Evolutionary conservation across 2,888 invertebrate species (phyloP).

Genomic region (Hyposoter didymator): DNA sequence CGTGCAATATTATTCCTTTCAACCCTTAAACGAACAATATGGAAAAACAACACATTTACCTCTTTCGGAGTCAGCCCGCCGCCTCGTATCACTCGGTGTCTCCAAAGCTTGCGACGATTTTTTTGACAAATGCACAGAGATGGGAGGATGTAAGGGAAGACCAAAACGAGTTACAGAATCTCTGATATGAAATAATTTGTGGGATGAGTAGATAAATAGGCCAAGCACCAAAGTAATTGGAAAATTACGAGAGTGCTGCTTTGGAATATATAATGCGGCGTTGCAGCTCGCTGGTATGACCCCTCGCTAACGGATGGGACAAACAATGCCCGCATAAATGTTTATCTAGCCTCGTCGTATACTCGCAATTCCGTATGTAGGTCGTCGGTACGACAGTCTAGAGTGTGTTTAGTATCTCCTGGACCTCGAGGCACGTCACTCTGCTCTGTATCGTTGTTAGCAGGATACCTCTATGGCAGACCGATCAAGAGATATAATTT

Average conservation of each 20-base stretch:
- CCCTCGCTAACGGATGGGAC: slow-evolving; percentile 26
- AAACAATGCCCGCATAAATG: slow-evolving; percentile 37
- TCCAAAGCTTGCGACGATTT: background rate
- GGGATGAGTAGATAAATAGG: slow-evolving; percentile 4
- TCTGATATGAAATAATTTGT: background rate
- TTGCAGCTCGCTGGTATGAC: background rate
- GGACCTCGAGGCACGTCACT: slow-evolving; percentile 24
- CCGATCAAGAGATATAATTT: background rate
- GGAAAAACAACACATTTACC: background rate
- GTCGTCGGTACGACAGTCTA: slow-evolving; percentile 31
- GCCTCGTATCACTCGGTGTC: background rate
- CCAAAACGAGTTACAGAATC: background rate
- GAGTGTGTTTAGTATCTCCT: slow-evolving; percentile 35
- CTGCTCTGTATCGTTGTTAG: slow-evolving; percentile 6
- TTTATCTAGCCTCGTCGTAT: slow-evolving; percentile 21
- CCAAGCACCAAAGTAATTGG: slow-evolving; percentile 8
- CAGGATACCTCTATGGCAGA: background rate
- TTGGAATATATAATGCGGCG: background rate
- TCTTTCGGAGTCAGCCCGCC: background rate
- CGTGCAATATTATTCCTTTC: background rate
- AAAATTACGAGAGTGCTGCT: slow-evolving; percentile 12
- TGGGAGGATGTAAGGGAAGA: background rate
- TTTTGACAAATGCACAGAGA: background rate
- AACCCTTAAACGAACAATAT: background rate
- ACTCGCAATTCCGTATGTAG: slow-evolving; percentile 47